These are phyloP conservation scores for Thaleichthys pacificus DNA, from an alignment of 2,797 vertebrate species.

Conservation along the genomic window DNA sequence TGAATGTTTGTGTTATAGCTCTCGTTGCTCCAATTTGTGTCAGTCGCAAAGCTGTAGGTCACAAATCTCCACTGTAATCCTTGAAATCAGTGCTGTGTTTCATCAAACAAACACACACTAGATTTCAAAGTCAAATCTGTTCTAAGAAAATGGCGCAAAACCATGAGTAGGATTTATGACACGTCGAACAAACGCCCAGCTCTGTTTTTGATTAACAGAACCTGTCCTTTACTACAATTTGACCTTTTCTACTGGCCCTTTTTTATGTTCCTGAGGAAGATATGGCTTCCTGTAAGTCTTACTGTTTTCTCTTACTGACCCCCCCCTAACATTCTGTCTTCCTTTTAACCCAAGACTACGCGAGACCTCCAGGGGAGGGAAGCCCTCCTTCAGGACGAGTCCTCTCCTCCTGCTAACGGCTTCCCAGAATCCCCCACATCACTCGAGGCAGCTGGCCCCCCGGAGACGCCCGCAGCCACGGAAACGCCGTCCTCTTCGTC, in stretches of 20 bases:
- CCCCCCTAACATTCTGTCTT: conserved; percentile 19
- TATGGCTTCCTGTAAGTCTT: conserved; percentile 2
- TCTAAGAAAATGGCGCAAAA: neutral
- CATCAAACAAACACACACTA: conserved; percentile 18
- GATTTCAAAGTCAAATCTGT: conserved; percentile 25
- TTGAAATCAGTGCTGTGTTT: neutral
- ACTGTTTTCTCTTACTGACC: conserved; percentile 1
- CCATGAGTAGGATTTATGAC: conserved; percentile 21
- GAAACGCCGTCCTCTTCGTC: conserved; percentile 60
- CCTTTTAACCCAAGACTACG: conserved; percentile 46
- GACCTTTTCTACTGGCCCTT: neutral
- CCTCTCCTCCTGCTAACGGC: conserved; percentile 71
- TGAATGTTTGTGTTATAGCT: no score
- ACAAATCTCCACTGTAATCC: no score
- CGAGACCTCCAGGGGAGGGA: conserved; percentile 40
- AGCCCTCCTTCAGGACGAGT: conserved; percentile 49
- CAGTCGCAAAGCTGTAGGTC: no score
- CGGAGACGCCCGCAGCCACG: conserved; percentile 27
- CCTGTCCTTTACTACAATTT: conserved; percentile 26
- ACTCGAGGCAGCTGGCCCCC: conserved; percentile 25
- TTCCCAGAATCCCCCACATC: conserved; percentile 23
- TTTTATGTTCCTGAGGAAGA: conserved; percentile 17
- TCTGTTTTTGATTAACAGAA: conserved; percentile 62
- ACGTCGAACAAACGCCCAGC: conserved; percentile 15
- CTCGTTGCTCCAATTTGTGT: no score